Evolutionary conservation across 2,113 vertebrate genomes (phyloP), one percentile per base, ranked within the genome.

Genomic region (Bubo scandiacus): DNA sequence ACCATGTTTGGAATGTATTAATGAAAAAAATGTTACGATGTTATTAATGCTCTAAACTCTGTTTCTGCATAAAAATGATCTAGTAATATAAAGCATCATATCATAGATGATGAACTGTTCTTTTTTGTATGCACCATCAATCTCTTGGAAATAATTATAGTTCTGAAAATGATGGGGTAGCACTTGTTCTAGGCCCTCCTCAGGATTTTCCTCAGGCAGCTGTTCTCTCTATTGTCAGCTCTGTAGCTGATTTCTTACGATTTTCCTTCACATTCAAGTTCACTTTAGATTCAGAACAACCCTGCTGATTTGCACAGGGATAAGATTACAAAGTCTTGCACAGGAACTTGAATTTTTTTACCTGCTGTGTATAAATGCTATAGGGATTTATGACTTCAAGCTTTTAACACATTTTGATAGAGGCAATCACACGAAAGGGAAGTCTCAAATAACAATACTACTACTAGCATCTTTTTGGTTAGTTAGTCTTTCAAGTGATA

Each of bases 1-100:
- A 77, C 13, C 6, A 30, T 7, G 25, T 40, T 78, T 2, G 1
- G 74, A 51, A 30, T 0, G 0, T 9, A 38, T 20, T 38, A 55
- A 75, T 21, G 17, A 42, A 92, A 95, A 73, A 54, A 71, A 57
- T 11, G 9, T 7, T 15, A 20, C 0, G 0, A 52, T 66, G 11
- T 34, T 81, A 30, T 49, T 49, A 78, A 54, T 52, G 8, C 4
- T 92, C 38, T 81, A 45, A 83, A 71, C 10, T 62, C 51, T 43
- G 10, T 82, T 91, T 81, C 6, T 3, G 18, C 59, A 47, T 43
- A 63, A 84, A 78, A 26, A 55, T 40, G 36, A 84, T 51, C 5
- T 14, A 55, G 8, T 59, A 78, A 29, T 59, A 42, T 12, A 45
- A 90, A 54, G 20, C 34, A 42, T 29, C 11, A 0, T 78, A 32